Conservation (phyloP, 1,140 invertebrate genomes). For the Antheraea pernyi region DNA sequence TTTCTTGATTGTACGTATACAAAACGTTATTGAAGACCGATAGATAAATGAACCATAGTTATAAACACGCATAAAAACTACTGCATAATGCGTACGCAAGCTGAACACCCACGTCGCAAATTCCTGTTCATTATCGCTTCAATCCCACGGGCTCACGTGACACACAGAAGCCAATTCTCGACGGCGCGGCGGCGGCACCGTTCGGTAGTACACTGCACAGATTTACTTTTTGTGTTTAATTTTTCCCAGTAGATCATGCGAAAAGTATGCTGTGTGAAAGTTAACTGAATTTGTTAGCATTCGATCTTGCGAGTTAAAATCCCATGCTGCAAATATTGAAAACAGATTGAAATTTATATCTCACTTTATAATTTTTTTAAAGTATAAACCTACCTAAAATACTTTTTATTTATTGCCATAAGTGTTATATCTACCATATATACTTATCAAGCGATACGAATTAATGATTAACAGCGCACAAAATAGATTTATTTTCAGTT, state of each 20-base stretch:
- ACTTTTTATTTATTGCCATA: no score
- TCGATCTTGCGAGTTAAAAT: no score
- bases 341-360: no score
- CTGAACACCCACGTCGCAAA: constrained; percentile 70
- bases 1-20: constrained; percentile 49
- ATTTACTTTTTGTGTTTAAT: constrained; percentile 58
- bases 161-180: constrained; percentile 59
- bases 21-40: constrained; percentile 53
- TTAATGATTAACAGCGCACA: no score
- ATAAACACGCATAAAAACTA: constrained; percentile 51
- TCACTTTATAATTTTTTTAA: no score
- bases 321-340: no score
- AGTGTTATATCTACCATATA: no score
- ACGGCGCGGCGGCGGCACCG: constrained; percentile 28
- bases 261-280: constrained; percentile 28
- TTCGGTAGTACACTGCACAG: constrained; percentile 15
- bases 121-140: constrained; percentile 52
- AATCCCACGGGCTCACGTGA: constrained; percentile 70
- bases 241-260: constrained; percentile 49
- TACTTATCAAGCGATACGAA: no score
- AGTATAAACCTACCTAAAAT: no score
- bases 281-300: not conserved
- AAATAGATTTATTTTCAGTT: no score
- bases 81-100: constrained; percentile 53
- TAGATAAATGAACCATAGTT: constrained; percentile 38